Conservation (phyloP, 2,797 vertebrate species). For the Cyprinodon diabolis region DNA sequence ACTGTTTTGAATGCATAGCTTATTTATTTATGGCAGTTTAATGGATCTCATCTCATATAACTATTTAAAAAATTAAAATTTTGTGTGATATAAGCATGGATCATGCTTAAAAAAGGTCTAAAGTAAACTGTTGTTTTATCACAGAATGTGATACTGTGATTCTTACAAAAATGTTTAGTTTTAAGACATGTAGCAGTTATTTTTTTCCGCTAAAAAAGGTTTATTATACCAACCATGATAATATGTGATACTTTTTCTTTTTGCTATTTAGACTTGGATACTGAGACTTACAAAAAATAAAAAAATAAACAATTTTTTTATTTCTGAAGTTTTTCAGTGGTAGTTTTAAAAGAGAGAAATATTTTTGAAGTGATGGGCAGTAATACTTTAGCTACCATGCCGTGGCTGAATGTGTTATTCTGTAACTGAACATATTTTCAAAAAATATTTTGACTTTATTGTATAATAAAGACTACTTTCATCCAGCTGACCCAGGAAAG, state of each 20-base stretch:
- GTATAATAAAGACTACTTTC: neutral
- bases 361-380: neutral
- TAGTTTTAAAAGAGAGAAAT: neutral
- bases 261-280: neutral
- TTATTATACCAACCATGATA: neutral
- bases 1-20: neutral
- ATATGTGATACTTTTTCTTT: neutral
- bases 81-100: neutral
- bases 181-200: neutral
- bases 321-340: neutral
- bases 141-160: neutral
- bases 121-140: neutral
- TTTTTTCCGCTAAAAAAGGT: neutral
- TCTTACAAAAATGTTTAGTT: neutral
- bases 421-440: neutral
- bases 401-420: neutral
- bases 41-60: constrained; percentile 8
- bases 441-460: neutral
- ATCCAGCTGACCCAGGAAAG: too few species aligned
- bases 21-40: constrained; percentile 21
- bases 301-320: neutral
- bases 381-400: neutral
- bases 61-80: constrained; percentile 14
- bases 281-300: neutral
- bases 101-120: too few species aligned